A percentile compares a stretch with the other conserved stretches of the same genome.
phyloP scores from a whole-genome alignment of 2,113 vertebrate species.

The Delphinapterus leucas region DNA sequence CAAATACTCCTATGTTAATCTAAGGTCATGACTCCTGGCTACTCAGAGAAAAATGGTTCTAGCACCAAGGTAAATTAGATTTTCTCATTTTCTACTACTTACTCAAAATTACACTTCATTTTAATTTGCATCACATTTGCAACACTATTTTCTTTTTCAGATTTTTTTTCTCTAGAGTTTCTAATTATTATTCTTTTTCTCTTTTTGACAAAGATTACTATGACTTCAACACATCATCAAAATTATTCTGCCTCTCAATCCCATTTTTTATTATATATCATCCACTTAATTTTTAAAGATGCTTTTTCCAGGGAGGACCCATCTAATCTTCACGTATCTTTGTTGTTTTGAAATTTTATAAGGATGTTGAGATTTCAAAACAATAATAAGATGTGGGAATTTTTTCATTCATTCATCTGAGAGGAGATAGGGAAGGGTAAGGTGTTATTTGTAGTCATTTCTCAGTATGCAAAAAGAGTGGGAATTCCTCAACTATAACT shows the following conservation, averaged over 20 bases:
- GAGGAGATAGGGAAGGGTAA: not conserved
- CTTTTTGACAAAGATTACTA: not conserved
- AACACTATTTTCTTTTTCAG: not conserved
- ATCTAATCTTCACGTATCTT: not conserved
- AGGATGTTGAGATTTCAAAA: not conserved
- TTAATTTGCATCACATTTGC: not conserved
- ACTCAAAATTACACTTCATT: not conserved
- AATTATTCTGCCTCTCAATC: not conserved
- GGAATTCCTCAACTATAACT: not conserved
- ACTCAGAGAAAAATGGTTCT: not conserved
- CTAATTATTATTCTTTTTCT: not conserved
- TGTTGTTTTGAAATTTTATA: not conserved
- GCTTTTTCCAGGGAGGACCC: not conserved
- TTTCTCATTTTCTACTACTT: not conserved
- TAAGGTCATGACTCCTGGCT: not conserved
- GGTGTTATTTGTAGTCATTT: not conserved
- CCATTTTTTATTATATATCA: not conserved
- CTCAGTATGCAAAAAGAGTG: not conserved
- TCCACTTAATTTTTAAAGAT: not conserved
- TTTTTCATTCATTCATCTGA: not conserved
- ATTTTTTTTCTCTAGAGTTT: not conserved
- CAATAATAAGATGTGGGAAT: not conserved
- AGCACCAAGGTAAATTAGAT: not conserved
- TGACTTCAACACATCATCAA: not conserved
- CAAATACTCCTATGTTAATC: not conserved